Conservation (phyloP, 2,888 invertebrate genomes). For the Ecliptopera silaceata region DNA sequence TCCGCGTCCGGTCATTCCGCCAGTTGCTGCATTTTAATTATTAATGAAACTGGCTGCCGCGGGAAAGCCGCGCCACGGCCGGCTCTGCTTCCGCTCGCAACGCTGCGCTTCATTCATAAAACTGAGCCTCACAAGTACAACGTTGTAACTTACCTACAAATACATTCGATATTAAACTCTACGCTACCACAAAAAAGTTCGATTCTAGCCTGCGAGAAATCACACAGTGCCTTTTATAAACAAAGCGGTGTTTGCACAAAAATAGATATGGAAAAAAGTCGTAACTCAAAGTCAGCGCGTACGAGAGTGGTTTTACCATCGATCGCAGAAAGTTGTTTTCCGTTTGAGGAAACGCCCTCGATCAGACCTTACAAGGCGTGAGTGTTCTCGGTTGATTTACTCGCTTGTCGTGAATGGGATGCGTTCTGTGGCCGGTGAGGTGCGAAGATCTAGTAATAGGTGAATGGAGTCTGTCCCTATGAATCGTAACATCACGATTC, state of each 20-base stretch:
- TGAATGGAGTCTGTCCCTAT: conserved; percentile 57
- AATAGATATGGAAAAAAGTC: conserved; percentile 77
- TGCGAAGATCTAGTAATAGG: conserved; percentile 75
- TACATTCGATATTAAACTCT: conserved; percentile 53
- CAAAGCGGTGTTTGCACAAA: conserved; percentile 53
- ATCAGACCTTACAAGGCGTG: conserved; percentile 62
- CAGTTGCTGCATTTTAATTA: conserved; percentile 79
- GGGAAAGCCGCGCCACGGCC: conserved; percentile 81
- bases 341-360: conserved; percentile 64
- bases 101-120: conserved; percentile 83
- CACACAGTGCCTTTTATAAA: conserved; percentile 45
- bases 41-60: conserved; percentile 80
- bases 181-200: conserved; percentile 43
- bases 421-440: conserved; percentile 74
- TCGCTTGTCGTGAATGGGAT: conserved; percentile 78
- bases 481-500: conserved; percentile 26
- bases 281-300: conserved; percentile 65
- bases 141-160: conserved; percentile 44
- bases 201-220: conserved; percentile 35
- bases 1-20: conserved; percentile 78
- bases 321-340: conserved; percentile 77
- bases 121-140: conserved; percentile 45
- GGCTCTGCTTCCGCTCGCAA: conserved; percentile 79
- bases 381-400: conserved; percentile 75
- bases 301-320: conserved; percentile 77